Evolutionary conservation across 2,113 vertebrate species (phyloP).

Genomic region (Ageneiosus marmoratus): DNA sequence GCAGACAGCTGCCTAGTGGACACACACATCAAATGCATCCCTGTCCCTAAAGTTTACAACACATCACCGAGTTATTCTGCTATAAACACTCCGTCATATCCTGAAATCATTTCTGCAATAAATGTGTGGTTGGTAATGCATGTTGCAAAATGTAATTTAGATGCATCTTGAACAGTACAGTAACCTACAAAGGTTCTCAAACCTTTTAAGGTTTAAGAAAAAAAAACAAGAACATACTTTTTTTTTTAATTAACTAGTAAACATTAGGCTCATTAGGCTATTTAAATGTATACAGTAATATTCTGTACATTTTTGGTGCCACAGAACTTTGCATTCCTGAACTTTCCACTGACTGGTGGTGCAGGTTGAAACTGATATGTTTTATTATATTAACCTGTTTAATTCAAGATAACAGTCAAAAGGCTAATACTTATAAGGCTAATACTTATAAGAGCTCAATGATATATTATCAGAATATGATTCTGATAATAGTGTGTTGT

Average conservation of each 20-base stretch:
- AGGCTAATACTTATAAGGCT: no score
- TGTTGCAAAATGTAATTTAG: neutral
- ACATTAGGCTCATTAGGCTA: neutral
- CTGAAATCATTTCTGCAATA: neutral
- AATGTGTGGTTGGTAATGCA: neutral
- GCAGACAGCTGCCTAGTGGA: slow-evolving; percentile 62
- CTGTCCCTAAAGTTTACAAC: neutral
- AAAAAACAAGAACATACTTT: neutral
- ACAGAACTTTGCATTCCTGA: neutral
- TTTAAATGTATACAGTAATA: neutral
- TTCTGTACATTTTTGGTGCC: neutral
- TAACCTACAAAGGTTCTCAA: neutral
- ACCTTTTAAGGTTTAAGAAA: neutral
- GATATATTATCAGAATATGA: neutral
- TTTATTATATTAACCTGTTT: neutral
- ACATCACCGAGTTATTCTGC: no score
- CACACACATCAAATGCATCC: slow-evolving; percentile 45
- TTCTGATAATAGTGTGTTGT: neutral
- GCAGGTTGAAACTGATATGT: neutral
- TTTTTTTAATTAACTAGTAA: neutral
- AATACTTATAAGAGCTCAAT: neutral
- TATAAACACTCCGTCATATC: neutral
- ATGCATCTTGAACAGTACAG: neutral
- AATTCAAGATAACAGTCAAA: neutral
- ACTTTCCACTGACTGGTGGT: neutral